These are phyloP conservation scores for Catamblyrhynchus diadema DNA, from an alignment of 2,797 vertebrate species.

Conservation along the genomic window DNA sequence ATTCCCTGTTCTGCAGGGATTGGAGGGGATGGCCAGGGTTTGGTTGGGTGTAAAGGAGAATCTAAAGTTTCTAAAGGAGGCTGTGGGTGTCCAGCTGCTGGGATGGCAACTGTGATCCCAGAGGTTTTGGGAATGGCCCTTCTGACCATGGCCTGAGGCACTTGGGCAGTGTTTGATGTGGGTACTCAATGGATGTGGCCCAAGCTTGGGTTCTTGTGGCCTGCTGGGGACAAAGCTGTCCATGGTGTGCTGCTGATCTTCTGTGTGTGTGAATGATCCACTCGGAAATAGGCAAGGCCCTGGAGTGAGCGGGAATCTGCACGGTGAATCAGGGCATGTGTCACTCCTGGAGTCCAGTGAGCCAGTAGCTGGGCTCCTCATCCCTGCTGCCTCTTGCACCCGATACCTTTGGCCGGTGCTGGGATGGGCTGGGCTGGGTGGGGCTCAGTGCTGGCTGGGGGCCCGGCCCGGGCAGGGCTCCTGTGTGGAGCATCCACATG, in stretches of 20 bases:
- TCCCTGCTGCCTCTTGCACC: not conserved
- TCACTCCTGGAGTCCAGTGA: not conserved
- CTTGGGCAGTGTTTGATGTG: not conserved
- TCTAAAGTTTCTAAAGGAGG: not conserved
- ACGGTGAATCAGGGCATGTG: not conserved
- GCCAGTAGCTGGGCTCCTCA: not conserved
- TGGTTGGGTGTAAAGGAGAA: not conserved
- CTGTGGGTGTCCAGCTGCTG: not conserved
- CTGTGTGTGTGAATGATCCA: not conserved
- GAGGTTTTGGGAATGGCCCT: not conserved
- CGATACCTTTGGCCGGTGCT: not conserved
- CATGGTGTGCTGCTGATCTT: not conserved
- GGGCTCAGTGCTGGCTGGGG: not conserved
- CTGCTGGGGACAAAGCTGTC: not conserved
- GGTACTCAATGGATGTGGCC: not conserved
- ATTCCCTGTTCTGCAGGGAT: not conserved
- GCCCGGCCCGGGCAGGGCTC: not conserved
- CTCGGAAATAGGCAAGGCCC: not conserved
- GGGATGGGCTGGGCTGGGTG: not conserved
- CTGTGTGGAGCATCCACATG: not conserved
- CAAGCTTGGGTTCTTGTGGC: not conserved
- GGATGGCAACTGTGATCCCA: fast-evolving
- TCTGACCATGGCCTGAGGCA: fast-evolving
- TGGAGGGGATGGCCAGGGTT: not conserved
- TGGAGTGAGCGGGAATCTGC: not conserved